Evolutionary conservation across 2,888 invertebrate species (phyloP), one percentile per base, ranked within the genome.

Genomic region (Drosophila melanocephala): DNA sequence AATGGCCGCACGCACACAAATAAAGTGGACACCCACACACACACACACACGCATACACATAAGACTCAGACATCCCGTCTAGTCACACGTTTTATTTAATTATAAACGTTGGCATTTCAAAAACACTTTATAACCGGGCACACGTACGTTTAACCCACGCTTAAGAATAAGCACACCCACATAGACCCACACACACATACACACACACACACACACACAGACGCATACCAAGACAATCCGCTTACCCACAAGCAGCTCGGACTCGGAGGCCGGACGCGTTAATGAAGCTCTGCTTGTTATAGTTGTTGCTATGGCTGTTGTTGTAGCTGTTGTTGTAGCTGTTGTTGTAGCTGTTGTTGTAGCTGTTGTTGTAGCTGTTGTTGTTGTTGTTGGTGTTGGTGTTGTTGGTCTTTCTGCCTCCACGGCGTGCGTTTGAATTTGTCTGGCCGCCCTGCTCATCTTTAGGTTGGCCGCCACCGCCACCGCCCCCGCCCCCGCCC

Each of bases 211-310:
- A 22, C n/a, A 12, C 26, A 28, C 44, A 63, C 57, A 33, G 42
- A 12, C 32, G 39, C 35, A 30, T 9, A 65, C 39, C n/a, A 51
- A 51, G 75, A 65, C 70, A 78, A 78, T 79, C 73, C 64, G 73
- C 86, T 87, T 87, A 87, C 89, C 86, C 82, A 86, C 84, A 84
- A 80, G 75, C 75, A 82, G 60, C 75, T 82, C 88, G 69, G 86
- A 84, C 80, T 84, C 86, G 77, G 86, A 82, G 86, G 86, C 86
- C 82, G 86, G 88, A 84, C 89, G 88, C 81, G 86, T 84, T 86
- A 89, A 87, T 88, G 87, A 81, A 84, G 84, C 86, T 77, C 72
- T 85, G 81, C 69, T 75, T 73, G 74, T 63, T 67, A 61, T 65
- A 58, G 75, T 64, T 76, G 76, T 53, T 71, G 71, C 35, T 37